Base-by-base conservation (phyloP, 2,113 vertebrate species). In the Polyodon spathula region DNA sequence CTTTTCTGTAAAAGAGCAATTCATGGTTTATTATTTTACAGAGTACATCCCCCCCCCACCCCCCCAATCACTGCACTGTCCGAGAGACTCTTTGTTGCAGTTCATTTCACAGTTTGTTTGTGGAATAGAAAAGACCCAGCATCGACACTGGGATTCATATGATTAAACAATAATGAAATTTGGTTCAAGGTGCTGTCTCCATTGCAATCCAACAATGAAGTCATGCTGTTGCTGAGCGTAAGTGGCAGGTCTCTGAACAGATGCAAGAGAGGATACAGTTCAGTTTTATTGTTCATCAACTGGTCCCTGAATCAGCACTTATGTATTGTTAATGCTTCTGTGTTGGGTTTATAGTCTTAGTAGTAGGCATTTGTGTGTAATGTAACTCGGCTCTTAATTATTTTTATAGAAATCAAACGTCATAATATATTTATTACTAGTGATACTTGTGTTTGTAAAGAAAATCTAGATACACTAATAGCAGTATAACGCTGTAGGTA, bases 121-220 rank as follows among this genome's bases (percentile, higher is more conserved):
- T 6, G 48, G 48, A 11, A 50, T 4, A 50, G 48, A 44, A 44
- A 44, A 44, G 42, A 44, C 42, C 42, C 42, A 44, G 42, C 7
- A 14, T n/a, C 15, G 48, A 50, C 48, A 50, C 14, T 6, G 48
- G 12, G 15, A n/a, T n/a, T 50, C 48, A 50, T 50, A 50, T 50
- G 48, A 50, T 50, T 50, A 50, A 50, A 50, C 48, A 50, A 50
- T 50, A 50, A 50, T 50, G 48, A 50, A 50, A 50, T 12, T 6
- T 50, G 48, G 12, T n/a, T 6, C 12, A 14, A n/a, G 48, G 4
- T 50, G 48, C 14, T 50, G 48, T 50, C 48, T 50, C 14, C 15
- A 2, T n/a, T 50, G 14, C 12, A 11, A 50, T 11, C 5, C 14
- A 50, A 50, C 48, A 50, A 50, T 50, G 48, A 50, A 10, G 48